Percentiles rank a stretch among this genome's conserved stretches.
These are phyloP conservation scores for Sinocyclocheilus rhinocerous DNA, from an alignment of 2,113 vertebrate species.

Conservation along the genomic window DNA sequence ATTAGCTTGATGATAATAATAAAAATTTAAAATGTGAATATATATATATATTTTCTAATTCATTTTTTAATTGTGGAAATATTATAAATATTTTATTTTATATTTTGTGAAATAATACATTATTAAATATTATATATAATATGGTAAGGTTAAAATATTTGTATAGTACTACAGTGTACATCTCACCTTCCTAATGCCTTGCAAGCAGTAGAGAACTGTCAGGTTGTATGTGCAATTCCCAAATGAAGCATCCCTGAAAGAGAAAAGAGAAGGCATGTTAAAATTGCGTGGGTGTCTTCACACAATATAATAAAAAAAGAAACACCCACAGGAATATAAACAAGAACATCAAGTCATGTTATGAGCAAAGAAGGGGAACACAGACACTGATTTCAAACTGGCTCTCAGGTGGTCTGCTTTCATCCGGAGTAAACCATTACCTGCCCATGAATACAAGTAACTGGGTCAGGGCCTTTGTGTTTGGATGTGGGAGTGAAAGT, in stretches of 20 bases:
- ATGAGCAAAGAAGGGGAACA: not conserved
- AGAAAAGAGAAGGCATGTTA: not conserved
- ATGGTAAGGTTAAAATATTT: not conserved
- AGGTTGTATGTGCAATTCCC: constrained; percentile 92
- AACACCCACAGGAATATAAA: not conserved
- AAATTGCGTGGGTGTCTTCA: not conserved
- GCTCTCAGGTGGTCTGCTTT: constrained; percentile 12
- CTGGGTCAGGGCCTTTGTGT: constrained; percentile 16
- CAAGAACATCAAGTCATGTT: not conserved
- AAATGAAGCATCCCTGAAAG: constrained; percentile 91
- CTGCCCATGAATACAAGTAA: constrained; percentile 2
- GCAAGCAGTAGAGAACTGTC: constrained; percentile 92
- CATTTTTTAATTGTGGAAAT: not conserved
- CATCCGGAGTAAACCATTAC: constrained; percentile 28
- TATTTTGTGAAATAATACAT: not conserved
- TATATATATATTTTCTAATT: not conserved
- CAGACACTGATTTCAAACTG: not conserved
- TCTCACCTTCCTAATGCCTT: constrained; percentile 93
- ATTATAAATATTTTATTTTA: not conserved
- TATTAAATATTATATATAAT: not conserved
- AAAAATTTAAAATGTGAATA: too few species aligned
- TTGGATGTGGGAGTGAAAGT: not conserved
- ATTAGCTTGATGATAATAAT: not conserved
- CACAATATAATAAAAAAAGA: not conserved
- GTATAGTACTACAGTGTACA: not conserved